These are phyloP conservation scores for Erythrocercus mccallii DNA, from an alignment of 2,113 vertebrate species.

Conservation along the genomic window DNA sequence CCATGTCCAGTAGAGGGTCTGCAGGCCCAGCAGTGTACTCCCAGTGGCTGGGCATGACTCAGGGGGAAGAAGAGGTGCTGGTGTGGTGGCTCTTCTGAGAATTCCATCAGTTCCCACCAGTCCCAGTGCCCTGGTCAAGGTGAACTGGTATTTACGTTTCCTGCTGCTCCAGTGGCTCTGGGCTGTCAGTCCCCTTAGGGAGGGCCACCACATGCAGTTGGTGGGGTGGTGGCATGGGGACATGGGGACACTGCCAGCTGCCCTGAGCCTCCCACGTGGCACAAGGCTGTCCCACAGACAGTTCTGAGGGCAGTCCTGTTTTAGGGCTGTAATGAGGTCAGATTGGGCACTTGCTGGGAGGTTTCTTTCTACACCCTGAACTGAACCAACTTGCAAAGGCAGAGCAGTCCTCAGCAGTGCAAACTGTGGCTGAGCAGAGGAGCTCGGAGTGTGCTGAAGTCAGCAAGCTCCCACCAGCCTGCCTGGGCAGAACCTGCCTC, in stretches of 20 bases:
- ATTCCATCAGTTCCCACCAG: not conserved
- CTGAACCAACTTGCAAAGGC: not conserved
- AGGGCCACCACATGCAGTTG: accelerated
- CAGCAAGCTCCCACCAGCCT: not conserved
- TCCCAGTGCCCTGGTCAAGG: not conserved
- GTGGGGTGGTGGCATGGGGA: accelerated
- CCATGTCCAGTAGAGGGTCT: accelerated
- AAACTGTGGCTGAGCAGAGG: not conserved
- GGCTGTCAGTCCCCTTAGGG: not conserved
- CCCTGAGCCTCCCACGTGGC: not conserved
- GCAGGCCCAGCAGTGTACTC: accelerated
- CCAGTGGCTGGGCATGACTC: not conserved
- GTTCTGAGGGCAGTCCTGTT: not conserved
- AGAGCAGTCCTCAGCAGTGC: not conserved
- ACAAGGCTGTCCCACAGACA: not conserved
- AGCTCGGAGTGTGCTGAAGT: not conserved
- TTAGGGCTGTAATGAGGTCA: not conserved
- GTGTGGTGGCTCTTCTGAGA: not conserved
- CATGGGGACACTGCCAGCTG: accelerated
- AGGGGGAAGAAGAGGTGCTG: not conserved
- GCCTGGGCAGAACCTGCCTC: not conserved
- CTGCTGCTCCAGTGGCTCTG: not conserved
- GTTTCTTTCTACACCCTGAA: not conserved
- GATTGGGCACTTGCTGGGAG: not conserved
- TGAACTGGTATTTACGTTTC: not conserved